A percentile compares a stretch with the other conserved stretches of the same genome.
phyloP scores from a whole-genome alignment of 1,140 invertebrate genomes.

The Hesperophylax magnus region DNA sequence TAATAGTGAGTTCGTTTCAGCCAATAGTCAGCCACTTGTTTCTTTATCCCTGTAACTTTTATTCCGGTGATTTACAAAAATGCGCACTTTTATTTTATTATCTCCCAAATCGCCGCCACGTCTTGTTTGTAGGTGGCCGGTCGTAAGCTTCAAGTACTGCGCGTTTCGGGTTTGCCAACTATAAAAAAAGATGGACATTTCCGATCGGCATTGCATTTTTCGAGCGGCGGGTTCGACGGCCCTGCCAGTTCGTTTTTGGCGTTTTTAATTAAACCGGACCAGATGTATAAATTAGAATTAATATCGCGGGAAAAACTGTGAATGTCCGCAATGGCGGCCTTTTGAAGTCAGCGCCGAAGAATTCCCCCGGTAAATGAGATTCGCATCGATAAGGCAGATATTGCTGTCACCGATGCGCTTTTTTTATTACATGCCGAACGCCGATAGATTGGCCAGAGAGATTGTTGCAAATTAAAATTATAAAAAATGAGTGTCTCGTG shows the following conservation, averaged over 20 bases:
- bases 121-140: not conserved
- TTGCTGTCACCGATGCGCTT: not conserved
- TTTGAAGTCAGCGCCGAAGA: not conserved
- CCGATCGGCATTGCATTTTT: slow-evolving; percentile 31
- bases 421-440: not conserved
- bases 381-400: slow-evolving; percentile 10
- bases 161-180: not conserved
- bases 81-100: no score
- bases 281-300: slow-evolving; percentile 48
- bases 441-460: not conserved
- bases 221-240: slow-evolving; percentile 8
- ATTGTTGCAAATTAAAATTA: no score
- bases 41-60: no score
- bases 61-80: no score
- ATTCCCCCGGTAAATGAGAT: not conserved
- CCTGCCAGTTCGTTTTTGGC: slow-evolving; percentile 23
- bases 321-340: slow-evolving; percentile 16
- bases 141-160: not conserved
- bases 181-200: slow-evolving; percentile 12
- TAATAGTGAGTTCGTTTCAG: no score
- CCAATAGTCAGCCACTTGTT: no score
- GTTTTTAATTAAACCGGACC: slow-evolving; percentile 45
- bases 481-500: no score
- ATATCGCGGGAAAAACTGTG: slow-evolving; percentile 21
- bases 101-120: no score